These are phyloP conservation scores for Dolichotis patagonum DNA, from an alignment of 2,113 vertebrate genomes.

Conservation along the genomic window DNA sequence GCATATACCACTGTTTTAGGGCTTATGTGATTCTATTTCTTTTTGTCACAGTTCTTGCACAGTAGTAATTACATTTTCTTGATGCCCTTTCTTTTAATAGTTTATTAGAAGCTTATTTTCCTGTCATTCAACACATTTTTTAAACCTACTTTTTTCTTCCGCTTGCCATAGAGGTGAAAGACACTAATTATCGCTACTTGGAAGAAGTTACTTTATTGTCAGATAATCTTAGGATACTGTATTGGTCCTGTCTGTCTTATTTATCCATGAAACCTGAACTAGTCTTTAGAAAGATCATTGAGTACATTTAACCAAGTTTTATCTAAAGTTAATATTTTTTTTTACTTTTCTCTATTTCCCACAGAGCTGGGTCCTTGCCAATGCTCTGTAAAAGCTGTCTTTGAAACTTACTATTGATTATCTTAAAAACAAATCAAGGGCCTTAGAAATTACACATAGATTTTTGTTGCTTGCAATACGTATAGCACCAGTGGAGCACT, in stretches of 20 bases:
- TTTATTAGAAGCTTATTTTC: constrained; percentile 23
- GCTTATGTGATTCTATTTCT: constrained; percentile 25
- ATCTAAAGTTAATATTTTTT: constrained; percentile 43
- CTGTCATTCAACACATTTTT: not conserved
- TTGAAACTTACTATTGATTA: constrained; percentile 36
- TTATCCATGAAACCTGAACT: constrained; percentile 50
- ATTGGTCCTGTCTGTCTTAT: constrained; percentile 40
- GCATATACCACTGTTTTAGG: not conserved
- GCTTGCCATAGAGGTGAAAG: constrained; percentile 31
- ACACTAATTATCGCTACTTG: not conserved
- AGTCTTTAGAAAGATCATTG: constrained; percentile 26
- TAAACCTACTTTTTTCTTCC: not conserved
- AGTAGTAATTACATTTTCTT: constrained; percentile 48
- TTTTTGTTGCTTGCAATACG: not conserved
- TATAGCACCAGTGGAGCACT: not conserved
- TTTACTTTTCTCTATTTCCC: constrained; percentile 43
- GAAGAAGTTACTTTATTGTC: constrained; percentile 58
- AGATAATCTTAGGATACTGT: constrained; percentile 52
- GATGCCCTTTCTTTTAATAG: not conserved
- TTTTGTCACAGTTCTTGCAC: constrained; percentile 45
- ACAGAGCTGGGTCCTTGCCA: not conserved
- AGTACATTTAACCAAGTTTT: constrained; percentile 16
- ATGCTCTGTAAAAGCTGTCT: constrained; percentile 40
- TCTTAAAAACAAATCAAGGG: not conserved
- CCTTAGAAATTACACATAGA: not conserved